Conservation (phyloP, 2,113 vertebrate species). For the Paramormyrops kingsleyae region DNA sequence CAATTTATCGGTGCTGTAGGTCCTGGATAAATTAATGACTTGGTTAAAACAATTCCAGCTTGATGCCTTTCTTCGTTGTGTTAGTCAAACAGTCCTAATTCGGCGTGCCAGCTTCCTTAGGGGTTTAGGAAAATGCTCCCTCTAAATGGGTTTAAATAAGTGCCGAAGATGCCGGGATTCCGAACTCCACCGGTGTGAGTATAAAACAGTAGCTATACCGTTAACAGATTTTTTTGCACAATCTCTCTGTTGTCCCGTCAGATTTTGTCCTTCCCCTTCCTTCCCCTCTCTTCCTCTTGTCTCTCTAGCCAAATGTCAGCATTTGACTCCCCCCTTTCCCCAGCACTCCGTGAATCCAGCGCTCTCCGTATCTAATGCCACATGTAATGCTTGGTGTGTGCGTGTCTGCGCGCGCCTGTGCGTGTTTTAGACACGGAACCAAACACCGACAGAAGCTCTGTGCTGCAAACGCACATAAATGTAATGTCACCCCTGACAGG, state of each 20-base stretch:
- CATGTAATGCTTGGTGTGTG: neutral
- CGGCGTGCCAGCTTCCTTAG: neutral
- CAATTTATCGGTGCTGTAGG: neutral
- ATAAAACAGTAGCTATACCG: neutral
- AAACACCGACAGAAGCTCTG: neutral
- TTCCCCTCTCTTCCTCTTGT: neutral
- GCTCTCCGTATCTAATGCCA: neutral
- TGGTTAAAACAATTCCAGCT: neutral
- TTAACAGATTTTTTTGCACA: neutral
- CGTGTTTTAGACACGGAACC: neutral
- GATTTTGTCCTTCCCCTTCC: neutral
- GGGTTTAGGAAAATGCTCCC: neutral
- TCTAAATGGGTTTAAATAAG: neutral
- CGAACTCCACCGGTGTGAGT: neutral
- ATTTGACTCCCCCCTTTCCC: neutral
- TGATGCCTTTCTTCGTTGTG: neutral
- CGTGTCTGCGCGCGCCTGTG: slow-evolving; percentile 1
- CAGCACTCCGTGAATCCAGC: neutral
- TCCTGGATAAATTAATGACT: neutral
- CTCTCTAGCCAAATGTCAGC: slow-evolving; percentile 6
- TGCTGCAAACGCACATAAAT: neutral
- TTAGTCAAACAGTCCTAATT: neutral
- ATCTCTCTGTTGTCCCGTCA: neutral
- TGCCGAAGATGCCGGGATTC: neutral
- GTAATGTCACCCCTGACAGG: neutral